These are phyloP conservation scores for Diarsia rubi DNA, from an alignment of 2,888 invertebrate species.

Conservation along the genomic window DNA sequence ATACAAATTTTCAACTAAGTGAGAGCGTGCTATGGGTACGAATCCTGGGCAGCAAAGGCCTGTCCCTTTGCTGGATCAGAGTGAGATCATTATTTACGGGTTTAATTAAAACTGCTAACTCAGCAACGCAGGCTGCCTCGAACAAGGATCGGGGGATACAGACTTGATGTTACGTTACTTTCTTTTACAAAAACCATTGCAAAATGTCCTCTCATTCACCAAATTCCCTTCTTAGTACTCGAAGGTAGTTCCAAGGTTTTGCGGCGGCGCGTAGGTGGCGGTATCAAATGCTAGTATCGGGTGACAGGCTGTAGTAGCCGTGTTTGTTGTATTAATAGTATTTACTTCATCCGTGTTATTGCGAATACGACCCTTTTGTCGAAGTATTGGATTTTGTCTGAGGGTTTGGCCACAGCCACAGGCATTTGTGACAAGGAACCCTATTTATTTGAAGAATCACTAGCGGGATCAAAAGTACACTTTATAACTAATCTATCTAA, in stretches of 20 bases:
- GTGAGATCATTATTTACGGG: no score
- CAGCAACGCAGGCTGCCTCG: no score
- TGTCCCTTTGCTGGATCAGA: no score
- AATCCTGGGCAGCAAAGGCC: no score
- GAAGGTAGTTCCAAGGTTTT: slow-evolving; percentile 48
- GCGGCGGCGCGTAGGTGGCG: slow-evolving; percentile 47
- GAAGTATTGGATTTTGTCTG: neutral
- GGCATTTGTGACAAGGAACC: no score
- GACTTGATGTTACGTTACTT: neutral
- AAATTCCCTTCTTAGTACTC: slow-evolving; percentile 27
- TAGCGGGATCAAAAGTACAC: neutral
- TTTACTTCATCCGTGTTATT: slow-evolving; percentile 14
- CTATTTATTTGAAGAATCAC: no score
- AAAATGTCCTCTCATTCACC: slow-evolving; percentile 28
- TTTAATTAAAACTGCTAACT: no score
- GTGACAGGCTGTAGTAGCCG: slow-evolving; percentile 36
- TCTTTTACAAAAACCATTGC: slow-evolving; percentile 18
- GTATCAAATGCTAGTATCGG: slow-evolving; percentile 46
- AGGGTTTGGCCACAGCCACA: no score
- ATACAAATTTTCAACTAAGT: no score
- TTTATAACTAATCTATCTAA: neutral
- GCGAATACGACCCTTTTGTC: neutral
- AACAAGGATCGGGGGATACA: no score
- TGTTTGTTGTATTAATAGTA: slow-evolving; percentile 40
- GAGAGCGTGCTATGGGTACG: no score